Evolutionary conservation across 53 echinoderm and acorn worm genomes (phyloP).

Genomic region (Astropecten irregularis): DNA sequence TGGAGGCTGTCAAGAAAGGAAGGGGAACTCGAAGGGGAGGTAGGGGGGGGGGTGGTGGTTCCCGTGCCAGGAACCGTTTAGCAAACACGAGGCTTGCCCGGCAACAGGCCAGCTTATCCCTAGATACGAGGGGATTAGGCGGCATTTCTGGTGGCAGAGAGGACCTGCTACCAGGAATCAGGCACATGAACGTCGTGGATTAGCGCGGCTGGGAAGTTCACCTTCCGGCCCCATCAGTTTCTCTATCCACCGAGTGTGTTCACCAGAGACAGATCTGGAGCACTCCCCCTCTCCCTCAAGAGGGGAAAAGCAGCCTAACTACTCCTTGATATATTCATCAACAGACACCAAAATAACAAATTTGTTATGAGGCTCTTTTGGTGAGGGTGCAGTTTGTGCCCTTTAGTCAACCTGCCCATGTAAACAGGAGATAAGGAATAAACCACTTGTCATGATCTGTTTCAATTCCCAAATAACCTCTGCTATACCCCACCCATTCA

Average conservation of each 20-base stretch:
- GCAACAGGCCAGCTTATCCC: conserved; percentile 34
- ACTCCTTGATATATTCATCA: not conserved
- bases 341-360: not conserved
- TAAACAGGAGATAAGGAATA: too few relatives aligned
- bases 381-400: too few relatives aligned
- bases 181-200: not conserved
- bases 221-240: not conserved
- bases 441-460: too few relatives aligned
- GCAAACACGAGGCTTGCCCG: conserved; percentile 36
- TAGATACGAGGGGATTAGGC: conserved; percentile 14
- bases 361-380: not conserved
- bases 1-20: conserved; percentile 13
- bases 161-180: conserved; percentile 42
- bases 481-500: too few relatives aligned
- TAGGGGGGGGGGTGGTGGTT: not conserved
- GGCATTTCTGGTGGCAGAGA: conserved; percentile 26
- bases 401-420: too few relatives aligned
- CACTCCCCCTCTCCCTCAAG: not conserved
- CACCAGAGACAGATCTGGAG: not conserved
- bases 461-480: too few relatives aligned
- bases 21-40: not conserved
- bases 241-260: not conserved
- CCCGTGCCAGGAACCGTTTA: conserved; percentile 37
- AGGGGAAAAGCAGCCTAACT: not conserved
- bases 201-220: not conserved